These are phyloP conservation scores for Alsophila aescularia DNA, from an alignment of 2,888 invertebrate species.

Conservation along the genomic window DNA sequence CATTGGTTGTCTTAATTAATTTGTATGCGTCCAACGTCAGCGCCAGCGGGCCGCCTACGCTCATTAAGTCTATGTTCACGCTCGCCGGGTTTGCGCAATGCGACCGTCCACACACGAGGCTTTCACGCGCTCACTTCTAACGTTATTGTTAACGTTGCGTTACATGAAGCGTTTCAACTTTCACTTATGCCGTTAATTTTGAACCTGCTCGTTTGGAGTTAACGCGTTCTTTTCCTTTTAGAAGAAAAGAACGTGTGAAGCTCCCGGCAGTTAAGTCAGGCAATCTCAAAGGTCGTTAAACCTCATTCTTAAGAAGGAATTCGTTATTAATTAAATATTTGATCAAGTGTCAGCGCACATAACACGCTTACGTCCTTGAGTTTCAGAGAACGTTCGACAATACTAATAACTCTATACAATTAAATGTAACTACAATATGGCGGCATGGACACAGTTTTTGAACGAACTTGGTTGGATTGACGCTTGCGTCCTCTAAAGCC, in stretches of 20 bases:
- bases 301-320: slow-evolving; percentile 35
- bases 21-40: slow-evolving; percentile 59
- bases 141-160: slow-evolving; percentile 32
- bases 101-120: slow-evolving; percentile 34
- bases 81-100: slow-evolving; percentile 43
- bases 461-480: not conserved
- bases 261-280: not conserved
- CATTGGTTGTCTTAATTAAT: slow-evolving; percentile 60
- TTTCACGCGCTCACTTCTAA: slow-evolving; percentile 38
- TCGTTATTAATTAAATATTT: slow-evolving; percentile 25
- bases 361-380: slow-evolving; percentile 11
- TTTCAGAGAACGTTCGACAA: slow-evolving; percentile 15
- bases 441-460: slow-evolving; percentile 30
- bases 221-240: not conserved
- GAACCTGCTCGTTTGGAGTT: not conserved
- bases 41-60: slow-evolving; percentile 47
- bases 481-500: not conserved
- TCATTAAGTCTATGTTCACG: slow-evolving; percentile 58
- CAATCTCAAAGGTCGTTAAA: slow-evolving; percentile 20
- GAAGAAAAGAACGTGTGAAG: not conserved
- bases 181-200: not conserved
- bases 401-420: not conserved
- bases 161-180: slow-evolving; percentile 4
- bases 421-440: slow-evolving; percentile 28
- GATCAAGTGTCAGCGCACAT: slow-evolving; percentile 12